These are phyloP conservation scores for Athalia circularis DNA, from an alignment of 2,888 invertebrate genomes.

Conservation along the genomic window DNA sequence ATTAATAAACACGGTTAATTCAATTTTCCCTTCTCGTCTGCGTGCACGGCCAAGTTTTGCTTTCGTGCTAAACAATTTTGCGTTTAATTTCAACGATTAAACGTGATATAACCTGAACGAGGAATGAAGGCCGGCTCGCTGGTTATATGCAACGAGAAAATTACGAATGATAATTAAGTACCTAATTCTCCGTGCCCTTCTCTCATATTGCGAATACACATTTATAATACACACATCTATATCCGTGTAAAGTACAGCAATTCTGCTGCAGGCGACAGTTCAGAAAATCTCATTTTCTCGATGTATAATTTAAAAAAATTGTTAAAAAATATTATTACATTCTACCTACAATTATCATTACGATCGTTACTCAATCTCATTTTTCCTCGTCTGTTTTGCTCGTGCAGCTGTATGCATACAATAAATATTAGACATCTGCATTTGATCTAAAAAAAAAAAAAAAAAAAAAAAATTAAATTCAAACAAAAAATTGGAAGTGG, in stretches of 20 bases:
- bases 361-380: neutral
- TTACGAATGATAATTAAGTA: constrained; percentile 30
- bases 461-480: neutral
- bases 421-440: no score
- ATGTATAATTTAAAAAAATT: neutral
- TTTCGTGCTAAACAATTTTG: constrained; percentile 25
- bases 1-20: no score
- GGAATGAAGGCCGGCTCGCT: neutral
- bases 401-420: no score
- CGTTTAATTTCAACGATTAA: constrained; percentile 22
- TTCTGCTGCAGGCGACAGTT: neutral
- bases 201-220: neutral
- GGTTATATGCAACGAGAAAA: neutral
- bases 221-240: neutral
- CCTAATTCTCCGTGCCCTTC: neutral
- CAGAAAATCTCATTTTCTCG: constrained; percentile 8
- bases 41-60: neutral
- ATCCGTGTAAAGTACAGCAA: no score
- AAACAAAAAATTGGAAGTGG: neutral
- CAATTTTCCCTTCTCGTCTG: no score
- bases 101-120: constrained; percentile 5
- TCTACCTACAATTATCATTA: neutral
- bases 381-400: no score
- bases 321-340: neutral
- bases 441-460: neutral